Percentiles rank a stretch among this genome's conserved stretches.
phyloP scores from a whole-genome alignment of 2,113 vertebrate species.

The Nothoprocta perdicaria region DNA sequence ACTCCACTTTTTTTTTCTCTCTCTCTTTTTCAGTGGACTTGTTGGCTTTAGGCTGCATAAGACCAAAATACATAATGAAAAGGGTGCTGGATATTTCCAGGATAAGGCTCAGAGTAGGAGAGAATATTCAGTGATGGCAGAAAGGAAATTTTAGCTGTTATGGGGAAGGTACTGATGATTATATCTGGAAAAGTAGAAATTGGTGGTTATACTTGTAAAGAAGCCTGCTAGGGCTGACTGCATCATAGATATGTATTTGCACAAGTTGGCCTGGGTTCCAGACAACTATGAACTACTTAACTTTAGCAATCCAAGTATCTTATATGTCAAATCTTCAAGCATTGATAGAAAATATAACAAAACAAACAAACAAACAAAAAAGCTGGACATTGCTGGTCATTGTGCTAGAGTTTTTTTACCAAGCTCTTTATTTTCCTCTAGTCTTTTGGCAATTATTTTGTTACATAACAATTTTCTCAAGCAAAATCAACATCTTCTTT shows the following conservation, averaged over 20 bases:
- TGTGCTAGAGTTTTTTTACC: background rate
- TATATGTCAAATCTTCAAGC: background rate
- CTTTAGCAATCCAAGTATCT: background rate
- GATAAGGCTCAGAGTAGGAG: background rate
- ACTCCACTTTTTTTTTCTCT: too few species aligned
- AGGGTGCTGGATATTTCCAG: background rate
- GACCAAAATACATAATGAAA: background rate
- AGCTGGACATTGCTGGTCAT: background rate
- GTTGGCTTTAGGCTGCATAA: background rate
- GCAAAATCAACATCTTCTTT: background rate
- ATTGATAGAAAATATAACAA: background rate
- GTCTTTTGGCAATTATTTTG: background rate
- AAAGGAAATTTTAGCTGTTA: background rate
- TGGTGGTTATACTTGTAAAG: background rate
- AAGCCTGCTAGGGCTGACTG: background rate
- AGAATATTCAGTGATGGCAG: background rate
- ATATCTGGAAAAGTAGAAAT: background rate
- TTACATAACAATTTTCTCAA: constrained; percentile 4
- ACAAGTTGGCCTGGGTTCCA: background rate
- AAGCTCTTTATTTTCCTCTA: background rate
- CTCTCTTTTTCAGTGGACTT: background rate
- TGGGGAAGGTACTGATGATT: background rate
- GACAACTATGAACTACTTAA: background rate
- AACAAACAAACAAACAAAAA: background rate
- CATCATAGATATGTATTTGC: background rate